These are phyloP conservation scores for Eupristina koningsbergeri DNA, from an alignment of 1,140 invertebrate species.

Conservation along the genomic window DNA sequence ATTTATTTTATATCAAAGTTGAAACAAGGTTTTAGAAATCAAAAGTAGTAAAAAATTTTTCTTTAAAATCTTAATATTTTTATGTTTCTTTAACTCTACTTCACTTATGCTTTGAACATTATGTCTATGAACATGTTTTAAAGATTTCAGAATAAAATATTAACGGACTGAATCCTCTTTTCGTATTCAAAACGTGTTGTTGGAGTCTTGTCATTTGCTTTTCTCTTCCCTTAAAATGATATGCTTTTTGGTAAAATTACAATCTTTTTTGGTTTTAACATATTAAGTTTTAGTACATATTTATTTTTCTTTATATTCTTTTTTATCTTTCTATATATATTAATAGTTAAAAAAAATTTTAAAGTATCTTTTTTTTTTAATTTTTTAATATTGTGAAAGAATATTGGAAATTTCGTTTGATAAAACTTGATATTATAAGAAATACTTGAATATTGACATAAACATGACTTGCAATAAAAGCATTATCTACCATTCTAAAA, in stretches of 20 bases:
- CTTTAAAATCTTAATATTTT: no score
- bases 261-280: neutral
- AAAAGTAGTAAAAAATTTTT: no score
- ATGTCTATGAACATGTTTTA: slow-evolving; percentile 33
- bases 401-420: no score
- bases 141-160: neutral
- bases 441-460: no score
- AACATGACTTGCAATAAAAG: no score
- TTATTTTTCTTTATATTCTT: neutral
- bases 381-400: no score
- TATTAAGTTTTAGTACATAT: neutral
- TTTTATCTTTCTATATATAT: neutral
- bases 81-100: neutral
- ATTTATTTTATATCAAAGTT: no score
- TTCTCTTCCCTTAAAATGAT: slow-evolving; percentile 7
- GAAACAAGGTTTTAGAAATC: no score
- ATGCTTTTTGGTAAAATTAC: neutral
- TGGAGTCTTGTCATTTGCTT: slow-evolving; percentile 24
- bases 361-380: no score
- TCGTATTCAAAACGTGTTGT: slow-evolving; percentile 39
- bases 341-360: no score
- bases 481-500: no score
- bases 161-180: slow-evolving; percentile 34
- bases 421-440: no score
- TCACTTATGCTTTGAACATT: slow-evolving; percentile 5